Percentiles rank a stretch among this genome's conserved stretches.
These are phyloP conservation scores for Odontamblyopus lacepedii DNA, from an alignment of 2,797 vertebrate genomes.

Conservation along the genomic window DNA sequence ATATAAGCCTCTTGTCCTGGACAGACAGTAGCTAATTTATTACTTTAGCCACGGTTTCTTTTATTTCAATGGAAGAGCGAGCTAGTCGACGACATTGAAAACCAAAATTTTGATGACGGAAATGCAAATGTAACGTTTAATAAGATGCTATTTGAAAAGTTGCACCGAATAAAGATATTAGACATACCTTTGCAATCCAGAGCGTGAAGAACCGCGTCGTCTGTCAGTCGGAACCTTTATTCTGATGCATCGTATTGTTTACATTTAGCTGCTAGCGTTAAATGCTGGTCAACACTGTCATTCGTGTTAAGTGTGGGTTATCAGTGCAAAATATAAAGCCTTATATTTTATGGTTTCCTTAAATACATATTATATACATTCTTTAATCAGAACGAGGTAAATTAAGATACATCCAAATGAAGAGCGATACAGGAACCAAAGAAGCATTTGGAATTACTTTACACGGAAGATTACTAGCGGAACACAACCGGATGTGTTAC, in stretches of 20 bases:
- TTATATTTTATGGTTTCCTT: neutral
- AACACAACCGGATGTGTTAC: neutral
- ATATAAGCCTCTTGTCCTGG: conserved; percentile 57
- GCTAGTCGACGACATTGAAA: neutral
- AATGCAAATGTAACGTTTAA: neutral
- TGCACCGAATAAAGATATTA: neutral
- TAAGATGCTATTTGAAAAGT: neutral
- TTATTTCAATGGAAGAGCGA: neutral
- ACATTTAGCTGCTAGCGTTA: conserved; percentile 9
- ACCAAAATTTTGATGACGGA: neutral
- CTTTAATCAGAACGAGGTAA: neutral
- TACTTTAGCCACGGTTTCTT: neutral
- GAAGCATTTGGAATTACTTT: neutral
- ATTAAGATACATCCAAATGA: neutral
- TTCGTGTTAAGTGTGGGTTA: neutral
- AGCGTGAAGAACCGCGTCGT: conserved; percentile 24
- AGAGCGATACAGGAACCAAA: neutral
- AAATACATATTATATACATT: neutral
- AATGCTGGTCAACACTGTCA: conserved; percentile 3
- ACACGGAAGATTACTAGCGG: neutral
- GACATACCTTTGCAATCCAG: conserved; percentile 16
- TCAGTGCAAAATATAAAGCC: neutral
- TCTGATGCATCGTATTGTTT: conserved; percentile 39
- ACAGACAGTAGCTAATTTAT: neutral
- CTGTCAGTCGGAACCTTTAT: conserved; percentile 49